Conservation (phyloP, 2,797 vertebrate species). For the Hypotaenidia okinawae region DNA sequence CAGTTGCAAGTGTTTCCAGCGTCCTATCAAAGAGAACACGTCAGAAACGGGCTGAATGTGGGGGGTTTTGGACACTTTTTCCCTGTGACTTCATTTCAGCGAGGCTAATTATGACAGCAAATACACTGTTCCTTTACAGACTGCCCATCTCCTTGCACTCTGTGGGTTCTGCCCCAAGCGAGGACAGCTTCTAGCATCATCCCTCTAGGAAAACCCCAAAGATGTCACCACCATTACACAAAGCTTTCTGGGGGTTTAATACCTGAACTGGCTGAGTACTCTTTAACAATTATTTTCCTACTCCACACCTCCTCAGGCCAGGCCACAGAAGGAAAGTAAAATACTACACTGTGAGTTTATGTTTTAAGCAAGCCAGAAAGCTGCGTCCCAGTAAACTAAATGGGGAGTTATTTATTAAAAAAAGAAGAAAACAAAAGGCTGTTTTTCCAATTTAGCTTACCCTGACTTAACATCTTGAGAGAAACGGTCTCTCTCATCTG, state of each 20-base stretch:
- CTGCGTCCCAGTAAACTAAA: not conserved
- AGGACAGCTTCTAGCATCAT: not conserved
- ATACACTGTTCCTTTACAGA: not conserved
- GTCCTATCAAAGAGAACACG: not conserved
- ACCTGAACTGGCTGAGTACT: not conserved
- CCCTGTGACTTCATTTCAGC: not conserved
- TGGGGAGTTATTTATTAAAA: not conserved
- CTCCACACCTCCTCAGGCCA: not conserved
- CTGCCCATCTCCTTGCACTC: not conserved
- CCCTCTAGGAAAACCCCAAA: not conserved
- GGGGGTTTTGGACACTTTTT: not conserved
- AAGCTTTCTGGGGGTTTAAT: not conserved
- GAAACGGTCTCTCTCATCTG: not conserved
- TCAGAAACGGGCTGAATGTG: not conserved
- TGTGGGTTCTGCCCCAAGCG: not conserved
- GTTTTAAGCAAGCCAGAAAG: not conserved
- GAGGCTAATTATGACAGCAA: not conserved
- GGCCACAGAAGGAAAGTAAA: not conserved
- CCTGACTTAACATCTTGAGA: not conserved
- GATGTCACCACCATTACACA: not conserved
- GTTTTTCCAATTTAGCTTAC: not conserved
- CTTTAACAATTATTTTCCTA: not conserved
- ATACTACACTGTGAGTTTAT: not conserved
- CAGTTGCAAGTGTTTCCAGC: not conserved
- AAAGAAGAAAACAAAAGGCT: not conserved